Evolutionary conservation across 2,113 vertebrate species (phyloP).

Genomic region (Pachycephala philippinensis): DNA sequence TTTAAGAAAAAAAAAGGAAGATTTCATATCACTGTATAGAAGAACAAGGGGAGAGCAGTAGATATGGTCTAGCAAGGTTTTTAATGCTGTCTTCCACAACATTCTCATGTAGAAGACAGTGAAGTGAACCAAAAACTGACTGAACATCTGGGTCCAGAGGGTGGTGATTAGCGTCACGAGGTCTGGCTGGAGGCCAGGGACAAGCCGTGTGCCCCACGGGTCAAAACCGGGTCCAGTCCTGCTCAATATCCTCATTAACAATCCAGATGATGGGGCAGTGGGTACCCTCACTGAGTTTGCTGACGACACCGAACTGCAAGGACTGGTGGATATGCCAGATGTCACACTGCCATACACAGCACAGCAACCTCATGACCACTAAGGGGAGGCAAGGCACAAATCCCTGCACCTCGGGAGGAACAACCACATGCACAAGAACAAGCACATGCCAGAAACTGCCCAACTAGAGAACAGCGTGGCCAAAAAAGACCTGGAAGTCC

Average conservation of each 20-base stretch:
- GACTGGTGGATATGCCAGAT: background rate
- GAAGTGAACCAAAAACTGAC: background rate
- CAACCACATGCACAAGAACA: background rate
- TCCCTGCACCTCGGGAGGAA: background rate
- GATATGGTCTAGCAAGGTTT: background rate
- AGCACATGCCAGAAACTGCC: background rate
- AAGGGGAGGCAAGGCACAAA: background rate
- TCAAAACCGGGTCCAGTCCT: background rate
- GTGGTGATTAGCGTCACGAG: rapidly evolving
- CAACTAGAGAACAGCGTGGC: background rate
- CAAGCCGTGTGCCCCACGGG: background rate
- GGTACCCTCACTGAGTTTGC: background rate
- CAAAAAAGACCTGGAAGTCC: background rate
- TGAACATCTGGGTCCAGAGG: background rate
- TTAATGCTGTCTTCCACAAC: background rate
- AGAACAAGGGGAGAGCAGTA: background rate
- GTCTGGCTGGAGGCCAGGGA: background rate
- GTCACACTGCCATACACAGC: background rate
- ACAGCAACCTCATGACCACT: background rate
- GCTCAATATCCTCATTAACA: background rate
- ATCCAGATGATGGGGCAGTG: background rate
- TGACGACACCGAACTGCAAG: background rate
- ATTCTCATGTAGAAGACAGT: background rate
- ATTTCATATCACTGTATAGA: background rate
- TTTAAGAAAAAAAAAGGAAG: background rate